Evolutionary conservation across 2,797 vertebrate genomes (phyloP).

Genomic region (Neostethus bicornis): DNA sequence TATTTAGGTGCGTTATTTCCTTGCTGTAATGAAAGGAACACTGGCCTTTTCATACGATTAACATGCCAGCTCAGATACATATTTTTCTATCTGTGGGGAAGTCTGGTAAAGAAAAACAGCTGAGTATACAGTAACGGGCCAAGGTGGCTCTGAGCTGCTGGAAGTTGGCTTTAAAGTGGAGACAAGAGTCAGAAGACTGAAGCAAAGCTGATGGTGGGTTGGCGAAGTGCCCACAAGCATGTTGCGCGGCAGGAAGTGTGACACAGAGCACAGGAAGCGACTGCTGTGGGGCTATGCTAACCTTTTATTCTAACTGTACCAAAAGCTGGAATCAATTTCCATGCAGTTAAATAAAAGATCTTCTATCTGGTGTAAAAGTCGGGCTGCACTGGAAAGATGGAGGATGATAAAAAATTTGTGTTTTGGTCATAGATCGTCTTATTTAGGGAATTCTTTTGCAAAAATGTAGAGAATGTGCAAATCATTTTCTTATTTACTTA

Average conservation of each 20-base stretch:
- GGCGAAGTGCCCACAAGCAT: conserved; percentile 42
- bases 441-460: no score
- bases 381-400: background rate
- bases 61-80: conserved; percentile 13
- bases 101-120: conserved; percentile 50
- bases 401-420: no score
- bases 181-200: conserved; percentile 24
- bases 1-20: no score
- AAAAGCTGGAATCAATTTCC: conserved; percentile 26
- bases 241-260: conserved; percentile 67
- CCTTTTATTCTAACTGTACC: conserved; percentile 29
- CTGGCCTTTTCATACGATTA: conserved; percentile 16
- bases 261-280: conserved; percentile 65
- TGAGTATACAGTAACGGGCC: conserved; percentile 21
- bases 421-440: no score
- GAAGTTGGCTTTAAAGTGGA: conserved; percentile 26
- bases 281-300: conserved; percentile 48
- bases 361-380: background rate
- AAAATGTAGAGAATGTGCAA: background rate
- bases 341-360: conserved; percentile 4
- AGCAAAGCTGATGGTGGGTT: conserved; percentile 20
- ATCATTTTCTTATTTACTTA: background rate
- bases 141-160: conserved; percentile 25
- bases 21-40: background rate
- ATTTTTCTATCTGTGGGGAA: conserved; percentile 1